Conservation (phyloP, 1,140 invertebrate species). For the Drosophila dunni region DNA sequence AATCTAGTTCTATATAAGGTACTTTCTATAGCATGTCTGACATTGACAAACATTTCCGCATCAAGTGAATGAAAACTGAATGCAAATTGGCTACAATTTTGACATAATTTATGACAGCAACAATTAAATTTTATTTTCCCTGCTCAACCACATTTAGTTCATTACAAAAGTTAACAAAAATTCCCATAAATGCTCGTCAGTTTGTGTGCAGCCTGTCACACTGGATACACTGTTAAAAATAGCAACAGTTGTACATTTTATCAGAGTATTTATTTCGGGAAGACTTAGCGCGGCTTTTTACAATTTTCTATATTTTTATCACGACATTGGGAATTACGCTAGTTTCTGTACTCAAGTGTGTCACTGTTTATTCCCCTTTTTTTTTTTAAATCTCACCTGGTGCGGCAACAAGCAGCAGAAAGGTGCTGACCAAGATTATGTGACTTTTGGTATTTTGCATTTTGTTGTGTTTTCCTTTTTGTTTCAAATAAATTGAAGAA, state of each 20-base stretch:
- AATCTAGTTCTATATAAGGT: background rate
- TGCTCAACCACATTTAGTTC: background rate
- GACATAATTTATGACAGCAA: conserved; percentile 72
- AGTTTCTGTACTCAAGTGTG: conserved; percentile 9
- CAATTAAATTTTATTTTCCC: background rate
- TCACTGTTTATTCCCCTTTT: conserved; percentile 7
- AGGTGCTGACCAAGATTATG: conserved; percentile 50
- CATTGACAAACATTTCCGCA: conserved; percentile 60
- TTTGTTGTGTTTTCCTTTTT: conserved; percentile 32
- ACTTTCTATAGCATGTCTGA: background rate
- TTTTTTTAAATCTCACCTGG: conserved; percentile 65
- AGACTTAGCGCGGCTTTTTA: background rate
- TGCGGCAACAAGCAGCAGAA: conserved; percentile 56
- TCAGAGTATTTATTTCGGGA: conserved; percentile 16
- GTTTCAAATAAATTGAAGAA: conserved; percentile 17
- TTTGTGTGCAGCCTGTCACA: conserved; percentile 7
- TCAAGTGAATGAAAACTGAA: conserved; percentile 35
- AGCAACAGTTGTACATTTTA: conserved; percentile 19
- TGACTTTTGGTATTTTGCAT: conserved; percentile 43
- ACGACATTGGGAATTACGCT: conserved; percentile 56
- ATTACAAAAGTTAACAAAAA: background rate
- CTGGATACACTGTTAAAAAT: conserved; percentile 10
- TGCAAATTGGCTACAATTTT: conserved; percentile 37
- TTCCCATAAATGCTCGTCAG: too few species aligned
- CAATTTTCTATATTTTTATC: conserved; percentile 45